Evolutionary conservation across 1,140 invertebrate genomes (phyloP).

Genomic region (Drosophila sp.): DNA sequence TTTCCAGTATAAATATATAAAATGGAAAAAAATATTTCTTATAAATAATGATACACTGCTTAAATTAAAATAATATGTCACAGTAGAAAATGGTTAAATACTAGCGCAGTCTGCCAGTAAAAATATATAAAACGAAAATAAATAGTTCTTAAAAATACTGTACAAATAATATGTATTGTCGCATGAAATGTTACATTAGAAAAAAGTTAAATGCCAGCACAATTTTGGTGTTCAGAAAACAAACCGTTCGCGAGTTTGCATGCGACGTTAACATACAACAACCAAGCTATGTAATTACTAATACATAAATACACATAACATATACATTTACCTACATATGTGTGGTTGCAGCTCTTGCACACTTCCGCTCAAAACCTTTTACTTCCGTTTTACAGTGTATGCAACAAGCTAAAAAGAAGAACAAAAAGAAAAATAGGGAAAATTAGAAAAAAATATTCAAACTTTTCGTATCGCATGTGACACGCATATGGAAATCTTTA

Average conservation of each 20-base stretch:
- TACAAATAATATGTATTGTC: not conserved
- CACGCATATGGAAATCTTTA: conserved; percentile 56
- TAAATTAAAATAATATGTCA: too few species aligned
- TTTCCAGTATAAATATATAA: too few species aligned
- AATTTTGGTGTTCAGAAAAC: conserved; percentile 55
- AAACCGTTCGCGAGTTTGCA: conserved; percentile 64
- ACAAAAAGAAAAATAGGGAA: not conserved
- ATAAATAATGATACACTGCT: too few species aligned
- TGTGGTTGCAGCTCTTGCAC: conserved; percentile 66
- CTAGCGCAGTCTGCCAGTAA: too few species aligned
- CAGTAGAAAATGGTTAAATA: too few species aligned
- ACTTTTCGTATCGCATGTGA: conserved; percentile 68
- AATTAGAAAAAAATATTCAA: conserved; percentile 42
- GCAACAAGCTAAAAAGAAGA: conserved; percentile 46
- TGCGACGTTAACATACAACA: conserved; percentile 63
- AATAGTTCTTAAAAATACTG: too few species aligned
- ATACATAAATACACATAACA: conserved; percentile 28
- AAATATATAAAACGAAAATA: too few species aligned
- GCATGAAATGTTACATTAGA: not conserved
- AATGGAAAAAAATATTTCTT: too few species aligned
- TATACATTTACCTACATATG: conserved; percentile 28
- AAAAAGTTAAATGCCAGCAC: conserved; percentile 31
- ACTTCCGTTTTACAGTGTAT: conserved; percentile 67
- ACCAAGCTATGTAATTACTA: conserved; percentile 64
- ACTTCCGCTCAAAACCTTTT: conserved; percentile 78